Evolutionary conservation across 1,140 invertebrate species (phyloP), one percentile per base, ranked within the genome.

Genomic region (Drosophila nigromelanica): DNA sequence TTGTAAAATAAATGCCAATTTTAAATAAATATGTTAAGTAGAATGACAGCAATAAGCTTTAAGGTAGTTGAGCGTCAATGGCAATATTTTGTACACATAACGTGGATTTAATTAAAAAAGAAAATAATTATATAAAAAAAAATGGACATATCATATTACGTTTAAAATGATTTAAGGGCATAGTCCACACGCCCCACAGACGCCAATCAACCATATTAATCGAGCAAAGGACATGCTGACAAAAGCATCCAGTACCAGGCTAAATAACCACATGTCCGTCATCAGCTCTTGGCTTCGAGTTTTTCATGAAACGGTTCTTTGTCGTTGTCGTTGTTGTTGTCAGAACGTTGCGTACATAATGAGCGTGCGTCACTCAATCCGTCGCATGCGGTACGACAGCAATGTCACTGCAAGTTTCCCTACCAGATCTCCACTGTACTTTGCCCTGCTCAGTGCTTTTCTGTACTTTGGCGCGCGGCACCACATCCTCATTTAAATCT

Each of bases 401-500:
- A 48, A 30, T 15, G 39, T 47, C 43, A 71, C 60, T 15, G 56
- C 68, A 47, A 54, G 37, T 45, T 45, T 43, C 11, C 45, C 52
- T 42, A 51, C 61, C 48, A 66, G 59, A 59, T 72, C 60, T 58
- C 52, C 66, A 48, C 50, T 24, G 42, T 64, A 39, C 4, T 10
- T 21, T 18, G 6, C 27, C 12, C 40, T 33, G 33, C 33, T 4
- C 30, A 30, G 6, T 24, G 47, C 33, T 51, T 8, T 24, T 37
- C 8, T 12, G 24, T 14, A 12, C 43, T 42, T 37, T 21, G 40
- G 42, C 8, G 45, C 18, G 48, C 33, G 5, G n/a, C 50, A 67
- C 55, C 75, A 35, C 48, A 47, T 64, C 56, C 75, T 74, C 56
- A 89, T 87, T 86, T 87, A 78, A 86, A 87, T 86, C 82, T 89